Percentiles rank a stretch among this genome's conserved stretches.
phyloP scores from a whole-genome alignment of 2,797 vertebrate species.

The Limnodromus scolopaceus region DNA sequence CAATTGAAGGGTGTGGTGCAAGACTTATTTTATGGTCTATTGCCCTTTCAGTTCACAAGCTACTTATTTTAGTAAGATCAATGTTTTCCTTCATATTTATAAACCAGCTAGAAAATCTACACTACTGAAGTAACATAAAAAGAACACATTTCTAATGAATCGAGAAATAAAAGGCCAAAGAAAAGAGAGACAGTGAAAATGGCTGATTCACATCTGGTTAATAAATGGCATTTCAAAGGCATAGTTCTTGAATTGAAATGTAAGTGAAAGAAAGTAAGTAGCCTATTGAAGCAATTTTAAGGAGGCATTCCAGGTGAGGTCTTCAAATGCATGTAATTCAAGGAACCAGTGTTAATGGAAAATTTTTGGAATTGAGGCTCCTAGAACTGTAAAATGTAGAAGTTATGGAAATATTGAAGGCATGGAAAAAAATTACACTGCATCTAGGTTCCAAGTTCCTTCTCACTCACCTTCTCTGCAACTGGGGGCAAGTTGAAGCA shows the following conservation, averaged over 20 bases:
- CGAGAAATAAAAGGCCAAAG: neutral
- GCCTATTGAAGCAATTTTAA: neutral
- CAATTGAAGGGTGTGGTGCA: neutral
- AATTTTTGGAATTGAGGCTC: neutral
- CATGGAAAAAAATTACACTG: neutral
- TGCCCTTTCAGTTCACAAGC: neutral
- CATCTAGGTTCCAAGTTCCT: neutral
- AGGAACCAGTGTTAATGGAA: neutral
- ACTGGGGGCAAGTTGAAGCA: neutral
- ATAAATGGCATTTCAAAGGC: neutral
- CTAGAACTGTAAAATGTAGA: neutral
- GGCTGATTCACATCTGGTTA: neutral
- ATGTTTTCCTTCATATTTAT: neutral
- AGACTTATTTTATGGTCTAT: rapidly evolving
- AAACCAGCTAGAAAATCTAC: neutral
- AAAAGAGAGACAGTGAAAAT: neutral
- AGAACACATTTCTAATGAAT: neutral
- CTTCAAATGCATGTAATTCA: neutral
- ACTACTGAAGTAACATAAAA: neutral
- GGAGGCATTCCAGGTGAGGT: neutral
- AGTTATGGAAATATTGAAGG: neutral
- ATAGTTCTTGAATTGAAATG: neutral
- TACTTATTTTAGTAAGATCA: neutral
- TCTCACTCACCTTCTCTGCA: neutral
- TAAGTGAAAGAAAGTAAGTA: neutral